Evolutionary conservation across 2,888 invertebrate genomes (phyloP).

Genomic region (Hoplodrina ambigua): DNA sequence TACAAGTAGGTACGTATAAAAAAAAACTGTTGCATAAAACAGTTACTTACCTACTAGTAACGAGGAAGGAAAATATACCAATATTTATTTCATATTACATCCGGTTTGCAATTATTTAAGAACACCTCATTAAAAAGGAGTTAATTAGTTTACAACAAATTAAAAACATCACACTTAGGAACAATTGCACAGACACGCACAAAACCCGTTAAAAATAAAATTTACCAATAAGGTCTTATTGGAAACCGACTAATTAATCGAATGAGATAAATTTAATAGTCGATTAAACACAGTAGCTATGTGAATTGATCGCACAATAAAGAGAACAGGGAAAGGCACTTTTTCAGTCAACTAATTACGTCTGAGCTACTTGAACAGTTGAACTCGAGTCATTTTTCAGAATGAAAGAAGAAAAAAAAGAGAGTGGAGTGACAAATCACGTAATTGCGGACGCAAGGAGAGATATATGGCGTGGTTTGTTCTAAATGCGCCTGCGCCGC

Average conservation of each 20-base stretch:
- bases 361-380: constrained; percentile 73
- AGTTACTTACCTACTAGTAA: neutral
- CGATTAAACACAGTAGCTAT: constrained; percentile 75
- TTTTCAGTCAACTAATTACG: constrained; percentile 87
- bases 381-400: constrained; percentile 86
- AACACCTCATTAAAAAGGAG: neutral
- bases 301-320: constrained; percentile 78
- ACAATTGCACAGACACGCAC: constrained; percentile 39
- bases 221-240: constrained; percentile 44
- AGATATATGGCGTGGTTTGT: constrained; percentile 88
- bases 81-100: constrained; percentile 23
- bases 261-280: constrained; percentile 66
- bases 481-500: constrained; percentile 84
- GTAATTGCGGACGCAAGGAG: constrained; percentile 88
- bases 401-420: constrained; percentile 76
- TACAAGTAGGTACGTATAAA: neutral
- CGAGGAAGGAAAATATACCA: constrained; percentile 27
- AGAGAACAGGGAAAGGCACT: constrained; percentile 82
- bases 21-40: neutral
- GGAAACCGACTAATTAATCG: constrained; percentile 61
- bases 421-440: constrained; percentile 88
- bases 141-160: constrained; percentile 14
- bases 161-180: neutral
- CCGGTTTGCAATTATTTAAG: neutral
- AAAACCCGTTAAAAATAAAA: constrained; percentile 37